Percentiles rank a stretch among this genome's conserved stretches.
These are phyloP conservation scores for Drosophila acutilabella DNA, from an alignment of 2,888 invertebrate genomes.

Conservation along the genomic window DNA sequence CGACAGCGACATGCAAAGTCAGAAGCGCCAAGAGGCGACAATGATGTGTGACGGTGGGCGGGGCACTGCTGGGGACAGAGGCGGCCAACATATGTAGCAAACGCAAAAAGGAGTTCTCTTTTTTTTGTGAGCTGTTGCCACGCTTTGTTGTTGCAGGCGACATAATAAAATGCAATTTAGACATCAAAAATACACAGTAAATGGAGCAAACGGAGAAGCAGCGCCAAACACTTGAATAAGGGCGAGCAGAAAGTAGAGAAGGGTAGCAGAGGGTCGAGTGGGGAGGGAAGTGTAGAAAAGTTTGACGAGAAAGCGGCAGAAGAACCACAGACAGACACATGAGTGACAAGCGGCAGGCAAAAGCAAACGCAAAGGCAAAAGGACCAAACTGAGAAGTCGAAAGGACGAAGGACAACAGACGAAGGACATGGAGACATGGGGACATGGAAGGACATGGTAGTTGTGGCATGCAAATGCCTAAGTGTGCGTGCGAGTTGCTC, in stretches of 20 bases:
- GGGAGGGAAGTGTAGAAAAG: not conserved
- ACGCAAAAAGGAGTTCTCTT: slow-evolving; percentile 31
- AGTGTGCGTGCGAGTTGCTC: slow-evolving; percentile 59
- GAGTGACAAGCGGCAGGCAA: slow-evolving; percentile 63
- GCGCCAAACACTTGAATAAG: slow-evolving; percentile 30
- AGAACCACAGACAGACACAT: slow-evolving; percentile 63
- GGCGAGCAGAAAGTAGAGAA: not conserved
- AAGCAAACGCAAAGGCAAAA: slow-evolving; percentile 26
- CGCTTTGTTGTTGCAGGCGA: slow-evolving; percentile 66
- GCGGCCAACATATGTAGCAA: slow-evolving; percentile 64
- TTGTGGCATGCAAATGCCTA: slow-evolving; percentile 45
- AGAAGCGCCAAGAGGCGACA: slow-evolving; percentile 45
- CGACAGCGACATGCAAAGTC: slow-evolving; percentile 52
- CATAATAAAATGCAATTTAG: slow-evolving; percentile 82
- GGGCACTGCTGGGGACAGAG: slow-evolving; percentile 4
- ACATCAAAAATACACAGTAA: slow-evolving; percentile 80
- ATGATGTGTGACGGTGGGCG: slow-evolving; percentile 32
- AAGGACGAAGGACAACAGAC: slow-evolving; percentile 12
- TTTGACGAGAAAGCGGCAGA: slow-evolving; percentile 6
- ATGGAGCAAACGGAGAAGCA: slow-evolving; percentile 66
- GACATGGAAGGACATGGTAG: not conserved
- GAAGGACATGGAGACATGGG: slow-evolving; percentile 22
- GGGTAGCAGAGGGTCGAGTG: not conserved
- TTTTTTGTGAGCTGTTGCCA: slow-evolving; percentile 12
- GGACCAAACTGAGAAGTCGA: slow-evolving; percentile 43